phyloP scores from a whole-genome alignment of 2,888 invertebrate species.

The Lacanobia wlatinum region DNA sequence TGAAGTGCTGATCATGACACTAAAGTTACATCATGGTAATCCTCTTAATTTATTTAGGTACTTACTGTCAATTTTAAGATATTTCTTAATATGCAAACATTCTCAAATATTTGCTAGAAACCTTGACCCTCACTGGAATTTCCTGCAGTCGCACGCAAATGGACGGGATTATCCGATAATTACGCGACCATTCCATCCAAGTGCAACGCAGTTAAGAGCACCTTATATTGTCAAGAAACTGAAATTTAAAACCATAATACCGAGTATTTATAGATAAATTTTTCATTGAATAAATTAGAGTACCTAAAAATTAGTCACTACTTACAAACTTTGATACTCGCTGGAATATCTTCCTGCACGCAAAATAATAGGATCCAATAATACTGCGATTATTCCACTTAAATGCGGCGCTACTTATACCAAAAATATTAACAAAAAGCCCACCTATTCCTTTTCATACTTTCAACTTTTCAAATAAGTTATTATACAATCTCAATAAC shows the following conservation, averaged over 20 bases:
- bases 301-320: too few species aligned
- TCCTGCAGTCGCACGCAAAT: slow-evolving; percentile 75
- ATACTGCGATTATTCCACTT: not conserved
- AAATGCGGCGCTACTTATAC: not conserved
- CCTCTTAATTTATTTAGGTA: not conserved
- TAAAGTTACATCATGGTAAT: not conserved
- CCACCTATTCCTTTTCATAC: too few species aligned
- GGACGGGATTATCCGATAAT: slow-evolving; percentile 81
- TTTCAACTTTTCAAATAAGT: too few species aligned
- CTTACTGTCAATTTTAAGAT: not conserved
- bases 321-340: too few species aligned
- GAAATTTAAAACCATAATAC: not conserved
- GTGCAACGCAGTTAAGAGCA: slow-evolving; percentile 53
- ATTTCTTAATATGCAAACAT: not conserved
- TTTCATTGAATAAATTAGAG: too few species aligned
- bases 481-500: too few species aligned
- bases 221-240: slow-evolving; percentile 66
- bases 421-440: too few species aligned
- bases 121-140: slow-evolving; percentile 4
- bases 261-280: too few species aligned
- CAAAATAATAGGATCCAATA: too few species aligned
- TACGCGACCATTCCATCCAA: slow-evolving; percentile 80
- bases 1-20: not conserved
- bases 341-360: too few species aligned
- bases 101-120: not conserved